phyloP scores from a whole-genome alignment of 2,888 invertebrate species.

The Tetragonula carbonaria region DNA sequence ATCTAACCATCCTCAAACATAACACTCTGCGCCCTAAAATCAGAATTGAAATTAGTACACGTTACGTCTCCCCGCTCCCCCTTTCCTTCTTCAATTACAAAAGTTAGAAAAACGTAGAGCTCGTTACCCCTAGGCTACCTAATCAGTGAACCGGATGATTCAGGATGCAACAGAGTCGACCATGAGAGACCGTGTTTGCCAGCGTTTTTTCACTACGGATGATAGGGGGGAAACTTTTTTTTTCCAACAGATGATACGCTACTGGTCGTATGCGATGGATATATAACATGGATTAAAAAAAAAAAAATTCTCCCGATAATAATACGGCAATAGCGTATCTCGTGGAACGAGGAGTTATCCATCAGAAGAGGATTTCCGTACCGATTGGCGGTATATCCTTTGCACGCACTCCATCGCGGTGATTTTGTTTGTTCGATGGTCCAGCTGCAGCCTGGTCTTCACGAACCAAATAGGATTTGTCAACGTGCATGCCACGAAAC shows the following conservation, averaged over 20 bases:
- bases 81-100: too few relatives aligned
- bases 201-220: background rate
- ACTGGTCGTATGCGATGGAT: background rate
- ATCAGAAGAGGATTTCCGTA: constrained; percentile 74
- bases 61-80: too few relatives aligned
- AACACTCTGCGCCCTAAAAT: background rate
- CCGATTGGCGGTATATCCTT: constrained; percentile 92
- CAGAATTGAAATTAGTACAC: background rate
- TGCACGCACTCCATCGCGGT: constrained; percentile 92
- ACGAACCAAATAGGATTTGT: constrained; percentile 99
- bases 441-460: constrained; percentile 98
- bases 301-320: background rate
- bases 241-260: background rate
- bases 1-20: background rate
- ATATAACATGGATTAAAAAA: background rate
- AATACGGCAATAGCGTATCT: too few relatives aligned
- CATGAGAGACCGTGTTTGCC: constrained; percentile 22
- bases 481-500: constrained; percentile 97
- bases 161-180: constrained; percentile 11
- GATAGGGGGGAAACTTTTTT: background rate
- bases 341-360: background rate
- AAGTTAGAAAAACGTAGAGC: background rate
- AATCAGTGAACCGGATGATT: constrained; percentile 24
- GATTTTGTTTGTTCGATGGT: constrained; percentile 88
- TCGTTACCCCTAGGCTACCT: background rate